A percentile compares a stretch with the other conserved stretches of the same genome.
Conservation (phyloP, 2,113 vertebrate species). For the Alligator mississippiensis region DNA sequence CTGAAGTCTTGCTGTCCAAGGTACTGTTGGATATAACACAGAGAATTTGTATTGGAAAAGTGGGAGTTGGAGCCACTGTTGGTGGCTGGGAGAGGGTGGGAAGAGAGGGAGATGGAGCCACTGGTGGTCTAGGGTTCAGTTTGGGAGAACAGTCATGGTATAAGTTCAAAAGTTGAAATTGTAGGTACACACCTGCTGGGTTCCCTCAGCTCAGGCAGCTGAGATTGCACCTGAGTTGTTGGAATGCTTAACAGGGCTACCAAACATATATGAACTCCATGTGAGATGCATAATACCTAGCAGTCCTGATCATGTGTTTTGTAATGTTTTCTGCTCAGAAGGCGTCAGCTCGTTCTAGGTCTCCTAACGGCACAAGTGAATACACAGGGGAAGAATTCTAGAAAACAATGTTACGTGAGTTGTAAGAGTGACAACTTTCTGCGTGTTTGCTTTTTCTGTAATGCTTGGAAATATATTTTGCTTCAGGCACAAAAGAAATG, state of each 20-base stretch:
- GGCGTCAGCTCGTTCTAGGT: background rate
- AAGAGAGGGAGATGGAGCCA: background rate
- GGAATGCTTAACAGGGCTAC: background rate
- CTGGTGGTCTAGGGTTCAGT: background rate
- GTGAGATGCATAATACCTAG: background rate
- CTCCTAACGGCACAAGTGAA: background rate
- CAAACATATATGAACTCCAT: background rate
- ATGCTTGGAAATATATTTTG: background rate
- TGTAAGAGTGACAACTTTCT: rapidly evolving
- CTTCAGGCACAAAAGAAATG: background rate
- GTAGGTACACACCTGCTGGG: background rate
- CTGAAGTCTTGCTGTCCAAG: too few relatives aligned
- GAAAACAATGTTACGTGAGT: background rate
- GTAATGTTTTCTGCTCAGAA: background rate
- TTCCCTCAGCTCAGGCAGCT: background rate
- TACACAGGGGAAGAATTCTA: background rate
- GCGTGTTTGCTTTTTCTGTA: rapidly evolving
- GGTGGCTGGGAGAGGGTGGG: background rate
- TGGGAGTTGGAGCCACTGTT: too few relatives aligned
- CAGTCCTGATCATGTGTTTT: background rate
- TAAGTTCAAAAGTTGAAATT: background rate
- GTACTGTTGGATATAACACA: too few relatives aligned
- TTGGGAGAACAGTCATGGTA: too few relatives aligned
- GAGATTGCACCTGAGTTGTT: background rate
- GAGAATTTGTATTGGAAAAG: too few relatives aligned